Evolutionary conservation across 92 coral and sea anemone genomes (phyloP), one percentile per base, ranked within the genome.

Genomic region (Porites divaricata): DNA sequence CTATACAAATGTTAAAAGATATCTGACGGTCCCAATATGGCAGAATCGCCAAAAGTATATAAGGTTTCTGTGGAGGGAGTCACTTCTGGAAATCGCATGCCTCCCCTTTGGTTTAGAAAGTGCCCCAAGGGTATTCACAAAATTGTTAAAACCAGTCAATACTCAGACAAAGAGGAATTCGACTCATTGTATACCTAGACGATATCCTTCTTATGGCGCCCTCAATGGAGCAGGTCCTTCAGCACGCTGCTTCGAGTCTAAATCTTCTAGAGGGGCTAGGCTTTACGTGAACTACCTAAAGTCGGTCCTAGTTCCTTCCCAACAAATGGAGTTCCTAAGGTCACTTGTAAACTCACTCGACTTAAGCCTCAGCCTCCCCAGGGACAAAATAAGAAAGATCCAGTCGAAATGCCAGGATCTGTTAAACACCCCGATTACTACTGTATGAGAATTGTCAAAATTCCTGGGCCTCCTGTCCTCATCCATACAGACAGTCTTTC

Each of bases 391-490:
- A 75, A 88, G 88, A 63, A 88, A 78, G 15, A 88, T 83, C 21
- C 41, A 51, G 48, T 56, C 54, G 48, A 87, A 50, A 9, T 81
- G 90, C 49, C 81, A 81, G 49, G 16, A 21, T 25, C 87, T 87
- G 9, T 25, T 87, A 58, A 72, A 67, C 70, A 78, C 74, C 2
- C 87, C 87, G 22, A 17, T 25, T 1, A 74, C 50, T 1, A 14
- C 90, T 6, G 87, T 87, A 9, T 20, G 87, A 48, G 73, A 87
- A 58, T 76, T 83, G 74, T 88, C 88, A 83, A 83, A 83, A 63
- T 83, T 75, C 83, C 87, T 87, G 82, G 83, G 87, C 83, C 90
- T 87, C 56, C 87, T 87, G 68, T 73, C 90, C 85, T 87, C 90
- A 2, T 87, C 86, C 71, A 87, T 87, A 9, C 90, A 87, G 73